phyloP scores from a whole-genome alignment of 1,140 invertebrate species.

The Diachasmimorpha longicaudata region DNA sequence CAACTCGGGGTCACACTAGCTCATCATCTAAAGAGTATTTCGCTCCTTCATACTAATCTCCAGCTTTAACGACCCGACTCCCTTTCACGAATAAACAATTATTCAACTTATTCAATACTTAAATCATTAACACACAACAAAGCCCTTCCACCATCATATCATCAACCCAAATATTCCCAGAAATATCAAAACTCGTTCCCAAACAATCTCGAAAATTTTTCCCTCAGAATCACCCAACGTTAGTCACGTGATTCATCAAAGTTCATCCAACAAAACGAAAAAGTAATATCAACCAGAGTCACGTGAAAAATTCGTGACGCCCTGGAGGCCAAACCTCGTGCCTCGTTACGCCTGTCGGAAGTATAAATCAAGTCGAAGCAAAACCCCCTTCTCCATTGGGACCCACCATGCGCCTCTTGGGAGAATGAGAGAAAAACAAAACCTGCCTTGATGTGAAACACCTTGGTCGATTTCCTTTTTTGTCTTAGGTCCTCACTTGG shows the following conservation, averaged over 20 bases:
- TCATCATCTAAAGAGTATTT: too few relatives aligned
- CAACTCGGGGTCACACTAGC: too few relatives aligned
- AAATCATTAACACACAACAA: too few relatives aligned
- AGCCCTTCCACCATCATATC: neutral
- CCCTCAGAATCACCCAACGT: neutral
- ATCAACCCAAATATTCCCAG: neutral
- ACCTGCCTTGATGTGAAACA: constrained; percentile 15
- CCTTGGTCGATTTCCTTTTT: neutral
- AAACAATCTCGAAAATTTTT: neutral
- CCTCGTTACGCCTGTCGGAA: constrained; percentile 39
- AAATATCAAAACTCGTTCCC: neutral
- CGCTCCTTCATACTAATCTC: too few relatives aligned
- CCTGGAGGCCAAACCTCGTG: constrained; percentile 30
- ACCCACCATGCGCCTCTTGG: constrained; percentile 15
- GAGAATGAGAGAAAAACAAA: constrained; percentile 9
- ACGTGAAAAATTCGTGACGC: constrained; percentile 36
- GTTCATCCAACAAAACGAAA: constrained; percentile 7
- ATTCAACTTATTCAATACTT: too few relatives aligned
- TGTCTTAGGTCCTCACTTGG: constrained; percentile 1
- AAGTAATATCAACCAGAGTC: constrained; percentile 25
- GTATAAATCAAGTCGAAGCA: constrained; percentile 34
- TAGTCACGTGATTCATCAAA: constrained; percentile 24
- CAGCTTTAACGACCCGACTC: too few relatives aligned
- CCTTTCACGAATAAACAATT: too few relatives aligned
- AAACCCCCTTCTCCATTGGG: constrained; percentile 25